Evolutionary conservation across 1,140 invertebrate genomes (phyloP), one percentile per base, ranked within the genome.

Genomic region (Musca domestica): DNA sequence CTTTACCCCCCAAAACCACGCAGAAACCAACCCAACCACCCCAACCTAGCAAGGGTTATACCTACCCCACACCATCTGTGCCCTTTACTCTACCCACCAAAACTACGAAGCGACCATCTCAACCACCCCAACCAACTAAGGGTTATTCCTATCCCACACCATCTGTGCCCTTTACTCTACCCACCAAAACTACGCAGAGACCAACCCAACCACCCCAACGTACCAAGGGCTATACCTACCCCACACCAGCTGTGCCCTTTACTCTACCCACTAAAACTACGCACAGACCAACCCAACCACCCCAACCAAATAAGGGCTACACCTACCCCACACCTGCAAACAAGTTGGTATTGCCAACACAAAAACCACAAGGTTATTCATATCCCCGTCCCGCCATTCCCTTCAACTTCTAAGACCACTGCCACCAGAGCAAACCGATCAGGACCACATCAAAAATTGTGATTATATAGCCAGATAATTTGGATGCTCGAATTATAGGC

Each of bases 271-370:
- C 61, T 2, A 51, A 51, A n/a, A 30, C 47, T 22, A 23, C 66
- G 46, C 27, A 58, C 20, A 67, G 56, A 20, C 58, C 51, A 7
- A 54, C 25, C 12, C 12, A 27, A 41, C 72, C 71, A 5, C 54
- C 69, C 15, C 47, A 64, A 20, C 61, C 63, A 10, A 66, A 46
- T 6, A 64, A 52, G 22, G 74, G 73, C 1, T 77, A 77, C 17
- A 54, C 63, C 10, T 78, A 78, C 23, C 74, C 76, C 0, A 76
- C 72, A 22, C 76, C 76, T 4, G 64, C 52, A 1, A 64, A 71
- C 22, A 74, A 76, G 20, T 75, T 76, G 46, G 71, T 68, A 27
- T 58, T 74, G 48, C 71, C 70, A 9, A 69, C 67, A 7, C 68
- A 19, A 30, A 27, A 20, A n/a, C 41, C 48, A 20, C 54, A 49